These are phyloP conservation scores for Anarrhichthys ocellatus DNA, from an alignment of 2,113 vertebrate species.

Conservation along the genomic window DNA sequence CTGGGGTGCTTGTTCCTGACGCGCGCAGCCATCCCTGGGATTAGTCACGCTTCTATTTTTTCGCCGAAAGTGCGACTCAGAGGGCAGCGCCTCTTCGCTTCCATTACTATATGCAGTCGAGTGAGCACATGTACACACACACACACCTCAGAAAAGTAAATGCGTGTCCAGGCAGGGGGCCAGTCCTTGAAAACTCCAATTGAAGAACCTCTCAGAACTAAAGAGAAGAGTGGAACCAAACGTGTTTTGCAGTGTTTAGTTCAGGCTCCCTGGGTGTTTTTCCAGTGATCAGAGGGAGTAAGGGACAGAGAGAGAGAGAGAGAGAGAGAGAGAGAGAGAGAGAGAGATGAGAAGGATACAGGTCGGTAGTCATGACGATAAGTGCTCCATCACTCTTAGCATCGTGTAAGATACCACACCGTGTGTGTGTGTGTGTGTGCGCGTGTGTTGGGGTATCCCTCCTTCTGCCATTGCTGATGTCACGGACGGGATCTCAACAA, in stretches of 20 bases:
- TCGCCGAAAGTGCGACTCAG: conserved; percentile 34
- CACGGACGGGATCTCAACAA: conserved; percentile 21
- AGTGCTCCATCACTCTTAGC: conserved; percentile 21
- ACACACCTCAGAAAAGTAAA: conserved; percentile 17
- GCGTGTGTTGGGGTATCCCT: no score
- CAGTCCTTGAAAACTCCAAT: conserved; percentile 28
- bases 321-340: no score
- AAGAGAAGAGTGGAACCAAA: conserved; percentile 38
- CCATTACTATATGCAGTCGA: conserved; percentile 47
- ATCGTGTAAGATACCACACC: no score
- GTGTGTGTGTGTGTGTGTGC: no score
- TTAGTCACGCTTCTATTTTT: conserved; percentile 67
- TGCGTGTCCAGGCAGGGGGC: conserved; percentile 25
- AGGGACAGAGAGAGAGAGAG: background rate
- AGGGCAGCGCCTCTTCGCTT: conserved; percentile 28
- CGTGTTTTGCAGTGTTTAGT: conserved; percentile 60
- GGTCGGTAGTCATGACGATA: conserved; percentile 14
- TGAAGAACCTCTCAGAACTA: conserved; percentile 21
- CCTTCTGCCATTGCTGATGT: conserved; percentile 32
- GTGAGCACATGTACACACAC: background rate
- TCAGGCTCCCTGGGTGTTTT: conserved; percentile 53
- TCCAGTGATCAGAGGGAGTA: conserved; percentile 22
- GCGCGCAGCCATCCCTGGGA: conserved; percentile 62
- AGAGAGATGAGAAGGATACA: background rate
- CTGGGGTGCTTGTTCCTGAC: conserved; percentile 66